Evolutionary conservation across 2,888 invertebrate species (phyloP).

Genomic region (Autographa gamma): DNA sequence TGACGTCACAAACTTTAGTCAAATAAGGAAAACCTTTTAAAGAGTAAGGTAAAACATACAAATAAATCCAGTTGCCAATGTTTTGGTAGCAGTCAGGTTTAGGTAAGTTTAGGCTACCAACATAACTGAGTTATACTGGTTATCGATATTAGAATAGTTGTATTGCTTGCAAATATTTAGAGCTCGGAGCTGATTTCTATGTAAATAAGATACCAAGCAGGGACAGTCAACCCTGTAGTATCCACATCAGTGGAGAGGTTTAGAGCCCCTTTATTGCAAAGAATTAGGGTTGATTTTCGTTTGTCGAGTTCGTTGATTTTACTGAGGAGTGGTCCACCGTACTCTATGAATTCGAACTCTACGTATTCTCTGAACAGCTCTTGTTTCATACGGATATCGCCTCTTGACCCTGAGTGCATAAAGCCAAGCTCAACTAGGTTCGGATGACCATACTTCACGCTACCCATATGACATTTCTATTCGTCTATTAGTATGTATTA

Average conservation of each 20-base stretch:
- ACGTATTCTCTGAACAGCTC: too few relatives aligned
- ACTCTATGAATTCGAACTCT: too few relatives aligned
- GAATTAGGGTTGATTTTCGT: neutral
- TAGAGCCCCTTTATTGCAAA: neutral
- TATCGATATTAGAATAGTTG: too few relatives aligned
- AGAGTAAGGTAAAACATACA: conserved; percentile 10
- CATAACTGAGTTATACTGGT: neutral
- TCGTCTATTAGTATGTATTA: neutral
- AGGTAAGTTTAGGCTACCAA: neutral
- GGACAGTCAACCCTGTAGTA: neutral
- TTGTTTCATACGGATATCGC: conserved; percentile 5
- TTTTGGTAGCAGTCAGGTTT: neutral
- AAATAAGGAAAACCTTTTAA: conserved; percentile 46
- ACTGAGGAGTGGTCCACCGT: neutral
- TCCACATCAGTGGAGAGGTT: neutral
- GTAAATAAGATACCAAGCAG: neutral
- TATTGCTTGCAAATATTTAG: neutral
- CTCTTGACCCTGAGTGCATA: neutral
- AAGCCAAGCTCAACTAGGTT: conserved; percentile 1
- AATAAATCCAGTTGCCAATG: neutral
- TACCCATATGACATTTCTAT: conserved; percentile 4
- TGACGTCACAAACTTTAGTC: conserved; percentile 40
- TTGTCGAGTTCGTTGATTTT: neutral
- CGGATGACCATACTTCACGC: neutral
- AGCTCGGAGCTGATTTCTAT: neutral